Percentiles rank a stretch among this genome's conserved stretches.
These are phyloP conservation scores for Caenorhabditis sp. DNA, from an alignment of 2,888 invertebrate genomes.

Conservation along the genomic window DNA sequence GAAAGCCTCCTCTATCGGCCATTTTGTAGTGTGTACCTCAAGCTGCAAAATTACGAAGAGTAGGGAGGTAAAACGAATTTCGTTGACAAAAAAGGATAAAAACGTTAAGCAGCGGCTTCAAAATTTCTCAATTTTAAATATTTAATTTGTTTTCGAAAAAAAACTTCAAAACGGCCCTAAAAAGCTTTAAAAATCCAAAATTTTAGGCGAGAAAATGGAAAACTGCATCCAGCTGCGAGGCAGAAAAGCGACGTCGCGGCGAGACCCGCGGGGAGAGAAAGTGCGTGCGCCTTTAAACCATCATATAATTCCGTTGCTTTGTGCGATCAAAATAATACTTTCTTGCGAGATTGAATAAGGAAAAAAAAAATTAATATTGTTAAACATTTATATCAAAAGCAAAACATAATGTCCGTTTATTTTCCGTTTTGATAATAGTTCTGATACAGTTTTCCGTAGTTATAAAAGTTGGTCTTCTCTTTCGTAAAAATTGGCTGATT, in stretches of 20 bases:
- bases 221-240: neutral
- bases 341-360: neutral
- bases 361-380: neutral
- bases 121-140: neutral
- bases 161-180: slow-evolving; percentile 27
- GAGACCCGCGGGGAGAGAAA: slow-evolving; percentile 24
- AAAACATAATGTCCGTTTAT: neutral
- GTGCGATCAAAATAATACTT: neutral
- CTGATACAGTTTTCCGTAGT: slow-evolving; percentile 44
- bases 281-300: slow-evolving; percentile 43
- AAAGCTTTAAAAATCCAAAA: slow-evolving; percentile 29
- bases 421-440: slow-evolving; percentile 37
- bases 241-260: slow-evolving; percentile 13
- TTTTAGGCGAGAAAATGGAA: slow-evolving; percentile 30
- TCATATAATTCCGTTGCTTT: neutral
- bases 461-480: slow-evolving; percentile 50
- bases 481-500: slow-evolving; percentile 53
- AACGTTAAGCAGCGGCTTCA: neutral
- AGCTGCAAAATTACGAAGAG: slow-evolving; percentile 54
- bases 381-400: neutral
- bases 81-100: neutral
- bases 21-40: slow-evolving; percentile 68
- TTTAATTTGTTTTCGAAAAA: slow-evolving; percentile 3
- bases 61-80: neutral
- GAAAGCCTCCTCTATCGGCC: slow-evolving; percentile 76